Conservation (phyloP, 2,888 invertebrate genomes). For the Baronia brevicornis region DNA sequence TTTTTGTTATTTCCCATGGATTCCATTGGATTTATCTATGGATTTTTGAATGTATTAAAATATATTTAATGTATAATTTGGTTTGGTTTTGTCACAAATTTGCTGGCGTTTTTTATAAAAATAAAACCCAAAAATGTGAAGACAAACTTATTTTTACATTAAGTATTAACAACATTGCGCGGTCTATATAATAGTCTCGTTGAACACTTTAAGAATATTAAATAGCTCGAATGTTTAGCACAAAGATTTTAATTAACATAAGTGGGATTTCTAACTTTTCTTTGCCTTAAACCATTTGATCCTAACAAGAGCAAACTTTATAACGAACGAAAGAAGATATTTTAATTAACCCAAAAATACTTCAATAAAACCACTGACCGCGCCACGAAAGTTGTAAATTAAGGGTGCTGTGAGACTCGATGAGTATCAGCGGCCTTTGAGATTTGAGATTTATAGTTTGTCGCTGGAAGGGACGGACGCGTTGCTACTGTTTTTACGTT, state of each 20-base stretch:
- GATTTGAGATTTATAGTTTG: slow-evolving; percentile 49
- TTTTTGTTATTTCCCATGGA: no score
- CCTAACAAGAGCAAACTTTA: slow-evolving; percentile 29
- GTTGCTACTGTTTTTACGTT: slow-evolving; percentile 62
- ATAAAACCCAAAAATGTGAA: no score
- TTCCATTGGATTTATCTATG: no score
- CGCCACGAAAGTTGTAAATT: slow-evolving; percentile 52
- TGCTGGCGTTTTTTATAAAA: no score
- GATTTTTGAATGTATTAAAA: no score
- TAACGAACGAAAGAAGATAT: slow-evolving; percentile 42
- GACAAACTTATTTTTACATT: no score
- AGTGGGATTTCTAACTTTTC: slow-evolving; percentile 41
- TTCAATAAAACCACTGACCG: slow-evolving; percentile 53
- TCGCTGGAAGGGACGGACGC: slow-evolving; percentile 29
- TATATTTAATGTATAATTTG: no score
- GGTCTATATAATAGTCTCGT: no score
- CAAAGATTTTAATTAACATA: slow-evolving; percentile 33
- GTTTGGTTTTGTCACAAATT: no score
- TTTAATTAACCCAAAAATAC: slow-evolving; percentile 65
- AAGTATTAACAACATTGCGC: no score
- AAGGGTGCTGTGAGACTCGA: slow-evolving; percentile 39
- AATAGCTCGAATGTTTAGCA: slow-evolving; percentile 24
- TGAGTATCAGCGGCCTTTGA: slow-evolving; percentile 47
- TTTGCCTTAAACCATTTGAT: slow-evolving; percentile 23
- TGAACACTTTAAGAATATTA: slow-evolving; percentile 6